phyloP scores from a whole-genome alignment of 2,113 vertebrate genomes.

The Crotalus helleri region DNA sequence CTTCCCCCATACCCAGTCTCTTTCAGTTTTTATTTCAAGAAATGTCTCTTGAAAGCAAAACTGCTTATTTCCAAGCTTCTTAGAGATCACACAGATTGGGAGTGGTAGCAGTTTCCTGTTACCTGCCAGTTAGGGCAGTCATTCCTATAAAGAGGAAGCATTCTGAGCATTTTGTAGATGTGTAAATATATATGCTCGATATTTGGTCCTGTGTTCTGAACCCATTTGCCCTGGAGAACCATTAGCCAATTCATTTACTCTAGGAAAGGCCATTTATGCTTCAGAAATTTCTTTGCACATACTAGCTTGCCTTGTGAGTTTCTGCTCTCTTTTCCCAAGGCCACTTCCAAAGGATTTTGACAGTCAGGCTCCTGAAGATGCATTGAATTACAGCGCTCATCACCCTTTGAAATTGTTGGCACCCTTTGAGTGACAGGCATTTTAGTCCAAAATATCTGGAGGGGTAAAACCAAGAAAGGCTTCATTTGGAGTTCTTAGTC shows the following conservation, averaged over 20 bases:
- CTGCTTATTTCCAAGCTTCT: neutral
- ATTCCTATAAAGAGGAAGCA: conserved; percentile 1
- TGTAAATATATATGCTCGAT: neutral
- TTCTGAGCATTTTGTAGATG: neutral
- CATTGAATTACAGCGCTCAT: neutral
- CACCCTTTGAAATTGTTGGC: neutral
- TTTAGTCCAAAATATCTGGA: neutral
- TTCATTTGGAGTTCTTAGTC: neutral
- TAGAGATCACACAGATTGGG: neutral
- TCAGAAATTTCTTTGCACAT: neutral
- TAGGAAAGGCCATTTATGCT: neutral
- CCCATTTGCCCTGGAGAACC: neutral
- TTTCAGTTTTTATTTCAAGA: neutral
- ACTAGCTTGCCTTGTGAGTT: neutral
- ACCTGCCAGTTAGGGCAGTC: neutral
- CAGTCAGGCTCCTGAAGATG: neutral
- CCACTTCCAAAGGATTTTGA: neutral
- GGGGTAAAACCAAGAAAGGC: neutral
- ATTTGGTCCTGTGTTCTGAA: neutral
- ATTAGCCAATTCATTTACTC: fast-evolving
- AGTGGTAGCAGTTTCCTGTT: neutral
- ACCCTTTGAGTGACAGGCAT: neutral
- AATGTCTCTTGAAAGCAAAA: neutral
- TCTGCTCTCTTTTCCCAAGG: conserved; percentile 4
- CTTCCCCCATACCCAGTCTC: neutral